These are phyloP conservation scores for Hypomecis atomaria DNA, from an alignment of 2,888 invertebrate genomes.

Conservation along the genomic window DNA sequence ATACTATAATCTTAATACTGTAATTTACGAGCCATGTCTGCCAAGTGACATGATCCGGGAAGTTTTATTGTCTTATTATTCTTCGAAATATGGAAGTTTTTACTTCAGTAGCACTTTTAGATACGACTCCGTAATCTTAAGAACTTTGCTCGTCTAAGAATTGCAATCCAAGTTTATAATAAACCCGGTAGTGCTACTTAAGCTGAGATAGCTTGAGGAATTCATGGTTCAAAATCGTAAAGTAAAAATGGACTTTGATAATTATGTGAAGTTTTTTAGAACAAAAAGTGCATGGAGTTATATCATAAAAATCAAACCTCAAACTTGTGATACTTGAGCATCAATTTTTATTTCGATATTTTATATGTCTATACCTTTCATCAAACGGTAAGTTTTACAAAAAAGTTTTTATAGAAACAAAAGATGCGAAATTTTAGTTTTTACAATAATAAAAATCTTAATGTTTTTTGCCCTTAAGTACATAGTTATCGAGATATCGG, in stretches of 20 bases:
- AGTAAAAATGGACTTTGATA: slow-evolving; percentile 6
- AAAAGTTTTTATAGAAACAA: too few relatives aligned
- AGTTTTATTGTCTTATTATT: slow-evolving; percentile 35
- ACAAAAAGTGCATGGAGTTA: slow-evolving; percentile 5
- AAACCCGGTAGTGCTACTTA: slow-evolving; percentile 17
- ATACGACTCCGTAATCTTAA: slow-evolving; percentile 13
- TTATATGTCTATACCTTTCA: too few relatives aligned
- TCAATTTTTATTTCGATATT: too few relatives aligned
- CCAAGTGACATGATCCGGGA: slow-evolving; percentile 31
- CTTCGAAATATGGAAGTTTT: slow-evolving; percentile 35
- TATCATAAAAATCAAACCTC: slow-evolving; percentile 1
- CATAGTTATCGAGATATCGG: too few relatives aligned
- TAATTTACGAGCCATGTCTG: slow-evolving; percentile 25
- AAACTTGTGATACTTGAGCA: too few relatives aligned
- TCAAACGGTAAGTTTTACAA: too few relatives aligned
- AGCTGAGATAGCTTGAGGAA: slow-evolving; percentile 13
- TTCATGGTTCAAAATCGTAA: slow-evolving; percentile 17
- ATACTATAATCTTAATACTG: slow-evolving; percentile 4
- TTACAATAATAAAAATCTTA: too few relatives aligned
- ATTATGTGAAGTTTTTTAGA: slow-evolving; percentile 12
- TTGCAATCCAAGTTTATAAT: slow-evolving; percentile 30
- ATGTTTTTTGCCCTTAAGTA: too few relatives aligned
- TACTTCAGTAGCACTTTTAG: slow-evolving; percentile 19
- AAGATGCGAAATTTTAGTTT: too few relatives aligned
- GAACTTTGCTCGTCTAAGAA: slow-evolving; percentile 21